A percentile compares a stretch with the other conserved stretches of the same genome.
Evolutionary conservation across 2,113 vertebrate species (phyloP).

Genomic region (Pimephales promelas): DNA sequence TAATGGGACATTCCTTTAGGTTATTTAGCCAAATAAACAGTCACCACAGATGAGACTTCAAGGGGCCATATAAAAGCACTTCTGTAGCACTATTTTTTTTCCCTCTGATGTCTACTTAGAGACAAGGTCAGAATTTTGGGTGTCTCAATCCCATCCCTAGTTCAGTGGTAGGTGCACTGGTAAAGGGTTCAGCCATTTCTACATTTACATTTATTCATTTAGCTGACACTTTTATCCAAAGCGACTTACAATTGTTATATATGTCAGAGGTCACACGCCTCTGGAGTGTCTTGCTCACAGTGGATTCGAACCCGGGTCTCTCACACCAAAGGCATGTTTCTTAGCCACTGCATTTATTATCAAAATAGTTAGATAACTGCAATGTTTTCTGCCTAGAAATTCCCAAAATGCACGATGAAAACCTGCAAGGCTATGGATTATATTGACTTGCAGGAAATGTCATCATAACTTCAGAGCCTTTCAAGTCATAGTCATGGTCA

Average conservation of each 20-base stretch:
- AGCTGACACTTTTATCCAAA: no score
- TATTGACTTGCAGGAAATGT: not conserved
- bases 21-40: slow-evolving; percentile 23
- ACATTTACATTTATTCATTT: no score
- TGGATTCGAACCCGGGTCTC: no score
- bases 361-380: not conserved
- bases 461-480: not conserved
- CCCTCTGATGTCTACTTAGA: not conserved
- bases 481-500: not conserved
- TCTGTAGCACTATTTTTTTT: not conserved
- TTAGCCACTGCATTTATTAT: no score
- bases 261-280: no score
- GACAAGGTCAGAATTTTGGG: not conserved
- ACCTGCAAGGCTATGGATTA: not conserved
- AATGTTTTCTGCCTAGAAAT: not conserved
- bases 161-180: not conserved
- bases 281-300: no score
- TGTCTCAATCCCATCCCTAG: not conserved
- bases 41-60: not conserved
- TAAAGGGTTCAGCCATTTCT: not conserved
- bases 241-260: no score
- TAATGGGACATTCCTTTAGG: not conserved
- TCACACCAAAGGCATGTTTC: no score
- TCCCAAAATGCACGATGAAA: not conserved
- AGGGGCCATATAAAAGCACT: not conserved